Evolutionary conservation across 2,113 vertebrate genomes (phyloP).

Genomic region (Ivindomyrus marchei): DNA sequence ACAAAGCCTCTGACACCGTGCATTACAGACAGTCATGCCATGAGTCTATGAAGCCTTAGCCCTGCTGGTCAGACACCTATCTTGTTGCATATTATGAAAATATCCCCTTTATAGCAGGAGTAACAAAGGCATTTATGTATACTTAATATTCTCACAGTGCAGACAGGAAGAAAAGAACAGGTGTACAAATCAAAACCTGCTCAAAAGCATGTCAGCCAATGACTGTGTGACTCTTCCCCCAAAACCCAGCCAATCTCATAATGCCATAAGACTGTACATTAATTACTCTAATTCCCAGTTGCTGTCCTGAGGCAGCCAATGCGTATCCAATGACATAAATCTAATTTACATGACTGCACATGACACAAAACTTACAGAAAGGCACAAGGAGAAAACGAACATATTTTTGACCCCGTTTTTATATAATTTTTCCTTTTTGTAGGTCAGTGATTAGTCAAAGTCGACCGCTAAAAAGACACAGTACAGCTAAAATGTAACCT

Average conservation of each 20-base stretch:
- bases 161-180: not conserved
- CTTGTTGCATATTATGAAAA: not conserved
- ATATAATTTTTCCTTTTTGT: not conserved
- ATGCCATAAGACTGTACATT: not conserved
- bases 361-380: not conserved
- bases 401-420: not conserved
- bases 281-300: not conserved
- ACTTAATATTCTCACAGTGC: not conserved
- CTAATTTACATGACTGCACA: not conserved
- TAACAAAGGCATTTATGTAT: not conserved
- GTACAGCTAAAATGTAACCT: not conserved
- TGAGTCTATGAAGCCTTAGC: not conserved
- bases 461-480: not conserved
- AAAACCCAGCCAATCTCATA: not conserved
- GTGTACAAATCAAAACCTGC: not conserved
- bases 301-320: not conserved
- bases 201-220: not conserved
- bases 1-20: not conserved
- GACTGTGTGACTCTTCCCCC: not conserved
- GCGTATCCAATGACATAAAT: not conserved
- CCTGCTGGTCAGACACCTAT: not conserved
- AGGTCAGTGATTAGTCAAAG: not conserved
- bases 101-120: not conserved
- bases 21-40: not conserved
- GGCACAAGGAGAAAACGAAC: not conserved